These are phyloP conservation scores for Pomacea canaliculata DNA, from an alignment of 2,888 invertebrate species.

Conservation along the genomic window DNA sequence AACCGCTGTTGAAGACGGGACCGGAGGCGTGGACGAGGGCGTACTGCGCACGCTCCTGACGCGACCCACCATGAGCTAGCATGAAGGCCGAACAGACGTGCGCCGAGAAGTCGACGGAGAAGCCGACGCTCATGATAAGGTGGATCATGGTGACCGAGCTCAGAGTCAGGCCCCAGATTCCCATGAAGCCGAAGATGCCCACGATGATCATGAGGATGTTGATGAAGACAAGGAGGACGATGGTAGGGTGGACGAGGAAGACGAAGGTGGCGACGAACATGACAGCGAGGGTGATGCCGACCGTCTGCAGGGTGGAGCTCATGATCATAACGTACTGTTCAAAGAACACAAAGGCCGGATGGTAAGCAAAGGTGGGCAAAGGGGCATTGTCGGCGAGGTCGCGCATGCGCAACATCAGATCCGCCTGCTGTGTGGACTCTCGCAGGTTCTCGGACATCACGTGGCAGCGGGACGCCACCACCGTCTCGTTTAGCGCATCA, in stretches of 20 bases:
- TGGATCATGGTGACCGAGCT: slow-evolving; percentile 63
- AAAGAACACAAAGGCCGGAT: slow-evolving; percentile 53
- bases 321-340: slow-evolving; percentile 59
- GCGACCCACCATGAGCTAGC: slow-evolving; percentile 28
- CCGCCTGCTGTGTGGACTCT: slow-evolving; percentile 75
- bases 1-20: slow-evolving; percentile 52
- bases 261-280: slow-evolving; percentile 57
- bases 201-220: slow-evolving; percentile 57
- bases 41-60: slow-evolving; percentile 32
- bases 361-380: slow-evolving; percentile 47
- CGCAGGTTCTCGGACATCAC: slow-evolving; percentile 30
- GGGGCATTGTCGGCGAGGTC: slow-evolving; percentile 45
- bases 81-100: slow-evolving; percentile 55
- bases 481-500: slow-evolving; percentile 69
- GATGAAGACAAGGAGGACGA: slow-evolving; percentile 51
- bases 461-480: slow-evolving; percentile 78
- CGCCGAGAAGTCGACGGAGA: slow-evolving; percentile 59
- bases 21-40: slow-evolving; percentile 44
- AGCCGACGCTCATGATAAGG: slow-evolving; percentile 61
- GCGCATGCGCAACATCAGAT: slow-evolving; percentile 52
- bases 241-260: slow-evolving; percentile 59
- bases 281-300: slow-evolving; percentile 53
- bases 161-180: slow-evolving; percentile 52
- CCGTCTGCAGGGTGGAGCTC: slow-evolving; percentile 55
- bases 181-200: slow-evolving; percentile 60